Base-by-base conservation (phyloP, 1,140 invertebrate species). In the Linepithema humile region DNA sequence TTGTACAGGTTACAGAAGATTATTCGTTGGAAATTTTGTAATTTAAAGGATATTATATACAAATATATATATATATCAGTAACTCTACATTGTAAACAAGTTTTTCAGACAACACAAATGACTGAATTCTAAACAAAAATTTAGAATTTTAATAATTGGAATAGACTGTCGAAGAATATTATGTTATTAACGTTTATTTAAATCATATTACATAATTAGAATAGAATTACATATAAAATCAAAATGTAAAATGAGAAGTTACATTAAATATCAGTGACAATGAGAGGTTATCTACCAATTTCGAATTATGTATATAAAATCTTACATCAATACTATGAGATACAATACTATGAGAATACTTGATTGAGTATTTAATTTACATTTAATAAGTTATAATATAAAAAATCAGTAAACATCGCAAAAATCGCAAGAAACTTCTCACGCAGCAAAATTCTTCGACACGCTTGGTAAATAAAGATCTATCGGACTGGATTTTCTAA, bases 241-340 rank as follows among this genome's bases (percentile, higher is more conserved):
- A 45, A 10, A 32, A 45, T 26, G 17, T 7, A 48, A 69, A 45
- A 45, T 26, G 23, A 26, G 45, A 23, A 5, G 20, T 9, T 17
- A 17, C 2, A 4, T 26, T 20, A 20, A 15, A 6, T 29, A 6
- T 45, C 3, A 48, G 9, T 9, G n/a, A n/a, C n/a, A n/a, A n/a
- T n/a, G n/a, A n/a, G 26, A 48, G 65, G 65, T 69, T 69, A 69
- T 43, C 29, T 9, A 32, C 35, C 43, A n/a, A n/a, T n/a, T 40
- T 40, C 0, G 64, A 45, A 35, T 48, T 0, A 69, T 67, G 5
- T 3, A 45, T 40, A 5, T 40, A 40, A 23, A 64, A 2, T 5
- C 3, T 64, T 5, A 15, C n/a, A n/a, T n/a, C n/a, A n/a, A n/a
- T n/a, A n/a, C n/a, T n/a, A n/a, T n/a, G n/a, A n/a, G n/a, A n/a